phyloP scores from a whole-genome alignment of 1,140 invertebrate species.

The Cyclina sinensis region DNA sequence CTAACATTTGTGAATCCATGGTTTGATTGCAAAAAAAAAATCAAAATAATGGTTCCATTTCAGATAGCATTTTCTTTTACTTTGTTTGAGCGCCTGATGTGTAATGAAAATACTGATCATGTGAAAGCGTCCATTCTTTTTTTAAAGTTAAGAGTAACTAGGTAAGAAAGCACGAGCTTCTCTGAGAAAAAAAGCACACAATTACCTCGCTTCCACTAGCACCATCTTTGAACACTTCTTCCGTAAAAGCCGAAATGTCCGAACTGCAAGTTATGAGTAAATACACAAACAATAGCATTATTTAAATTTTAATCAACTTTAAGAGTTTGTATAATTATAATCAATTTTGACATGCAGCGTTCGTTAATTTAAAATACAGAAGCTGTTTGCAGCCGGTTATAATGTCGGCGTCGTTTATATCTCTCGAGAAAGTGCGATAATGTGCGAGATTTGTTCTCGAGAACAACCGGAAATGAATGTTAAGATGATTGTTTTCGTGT shows the following conservation, averaged over 20 bases:
- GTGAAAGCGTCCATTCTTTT: background rate
- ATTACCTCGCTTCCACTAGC: background rate
- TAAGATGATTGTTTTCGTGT: background rate
- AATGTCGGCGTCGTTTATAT: too few relatives aligned
- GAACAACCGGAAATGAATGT: background rate
- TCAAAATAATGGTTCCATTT: background rate
- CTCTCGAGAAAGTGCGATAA: too few relatives aligned
- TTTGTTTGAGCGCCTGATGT: background rate
- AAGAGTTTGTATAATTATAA: too few relatives aligned
- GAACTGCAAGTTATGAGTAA: background rate
- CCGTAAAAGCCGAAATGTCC: background rate
- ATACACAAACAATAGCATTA: background rate
- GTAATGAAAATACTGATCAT: background rate
- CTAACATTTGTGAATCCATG: too few relatives aligned
- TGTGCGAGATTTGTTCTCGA: background rate
- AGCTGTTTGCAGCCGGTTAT: background rate
- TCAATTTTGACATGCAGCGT: too few relatives aligned
- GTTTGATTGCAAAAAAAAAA: background rate
- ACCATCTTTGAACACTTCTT: conserved; percentile 2
- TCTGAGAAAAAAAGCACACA: background rate
- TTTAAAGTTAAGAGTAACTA: background rate
- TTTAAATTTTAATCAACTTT: too few relatives aligned
- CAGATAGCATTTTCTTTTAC: background rate
- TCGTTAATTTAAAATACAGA: too few relatives aligned
- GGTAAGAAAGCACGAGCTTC: background rate